phyloP scores from a whole-genome alignment of 2,797 vertebrate species.

The Phalanger gymnotis region DNA sequence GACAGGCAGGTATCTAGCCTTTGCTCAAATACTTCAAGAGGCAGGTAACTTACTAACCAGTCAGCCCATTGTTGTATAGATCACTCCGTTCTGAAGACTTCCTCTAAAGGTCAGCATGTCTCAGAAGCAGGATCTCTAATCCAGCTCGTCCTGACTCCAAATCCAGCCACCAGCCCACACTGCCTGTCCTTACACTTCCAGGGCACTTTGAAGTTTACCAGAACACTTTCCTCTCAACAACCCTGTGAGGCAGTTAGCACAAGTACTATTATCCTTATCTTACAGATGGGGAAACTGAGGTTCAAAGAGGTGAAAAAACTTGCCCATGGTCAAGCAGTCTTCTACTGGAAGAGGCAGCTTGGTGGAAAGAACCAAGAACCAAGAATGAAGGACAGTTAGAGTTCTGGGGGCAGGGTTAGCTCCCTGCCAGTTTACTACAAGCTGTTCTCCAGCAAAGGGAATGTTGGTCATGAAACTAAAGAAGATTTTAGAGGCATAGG shows the following conservation, averaged over 20 bases:
- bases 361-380: background rate
- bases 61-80: background rate
- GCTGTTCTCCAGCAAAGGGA: background rate
- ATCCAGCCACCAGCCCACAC: background rate
- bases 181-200: background rate
- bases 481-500: background rate
- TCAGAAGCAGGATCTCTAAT: background rate
- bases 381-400: background rate
- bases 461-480: background rate
- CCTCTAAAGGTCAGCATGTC: background rate
- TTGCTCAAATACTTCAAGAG: background rate
- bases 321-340: background rate
- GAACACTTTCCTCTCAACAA: background rate
- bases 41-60: background rate
- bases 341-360: background rate
- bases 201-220: background rate
- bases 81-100: background rate
- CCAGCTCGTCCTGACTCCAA: background rate
- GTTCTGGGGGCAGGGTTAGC: background rate
- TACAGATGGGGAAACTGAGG: background rate
- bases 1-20: background rate
- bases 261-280: background rate
- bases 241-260: background rate
- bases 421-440: background rate
- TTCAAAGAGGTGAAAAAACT: background rate